Evolutionary conservation across 2,113 vertebrate species (phyloP).

Genomic region (Colinus virginianus): DNA sequence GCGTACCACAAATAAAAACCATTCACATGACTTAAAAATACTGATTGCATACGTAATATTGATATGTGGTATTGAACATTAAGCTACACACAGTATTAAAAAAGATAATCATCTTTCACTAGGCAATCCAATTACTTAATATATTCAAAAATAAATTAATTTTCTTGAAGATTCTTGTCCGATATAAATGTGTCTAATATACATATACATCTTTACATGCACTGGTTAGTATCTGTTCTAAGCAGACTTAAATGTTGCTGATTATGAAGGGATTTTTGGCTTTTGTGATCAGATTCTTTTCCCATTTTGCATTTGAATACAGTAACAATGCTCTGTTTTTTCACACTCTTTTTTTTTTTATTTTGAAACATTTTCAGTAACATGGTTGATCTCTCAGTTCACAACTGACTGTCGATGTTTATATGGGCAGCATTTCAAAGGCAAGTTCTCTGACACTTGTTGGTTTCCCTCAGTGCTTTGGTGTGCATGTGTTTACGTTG

Average conservation of each 20-base stretch:
- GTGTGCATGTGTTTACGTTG: not conserved
- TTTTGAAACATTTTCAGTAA: not conserved
- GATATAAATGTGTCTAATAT: not conserved
- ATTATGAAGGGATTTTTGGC: accelerated
- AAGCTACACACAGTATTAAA: not conserved
- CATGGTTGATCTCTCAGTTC: not conserved
- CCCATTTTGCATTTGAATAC: not conserved
- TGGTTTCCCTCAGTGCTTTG: not conserved
- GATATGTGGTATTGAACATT: not conserved
- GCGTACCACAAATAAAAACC: not conserved
- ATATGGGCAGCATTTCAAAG: not conserved
- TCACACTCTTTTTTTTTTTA: not conserved
- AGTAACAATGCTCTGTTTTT: not conserved
- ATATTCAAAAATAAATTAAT: not conserved
- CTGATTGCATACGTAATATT: not conserved
- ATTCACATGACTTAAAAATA: not conserved
- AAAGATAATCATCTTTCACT: not conserved
- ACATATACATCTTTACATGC: not conserved
- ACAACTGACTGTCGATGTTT: not conserved
- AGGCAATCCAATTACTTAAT: not conserved
- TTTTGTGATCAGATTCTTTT: not conserved
- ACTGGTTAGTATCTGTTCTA: not conserved
- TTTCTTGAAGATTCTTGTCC: not conserved
- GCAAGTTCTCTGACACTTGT: not conserved
- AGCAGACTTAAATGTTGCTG: not conserved